A percentile compares a stretch with the other conserved stretches of the same genome.
These are phyloP conservation scores for Paelopatides confundens DNA, from an alignment of 53 echinoderm and acorn worm genomes.

Conservation along the genomic window DNA sequence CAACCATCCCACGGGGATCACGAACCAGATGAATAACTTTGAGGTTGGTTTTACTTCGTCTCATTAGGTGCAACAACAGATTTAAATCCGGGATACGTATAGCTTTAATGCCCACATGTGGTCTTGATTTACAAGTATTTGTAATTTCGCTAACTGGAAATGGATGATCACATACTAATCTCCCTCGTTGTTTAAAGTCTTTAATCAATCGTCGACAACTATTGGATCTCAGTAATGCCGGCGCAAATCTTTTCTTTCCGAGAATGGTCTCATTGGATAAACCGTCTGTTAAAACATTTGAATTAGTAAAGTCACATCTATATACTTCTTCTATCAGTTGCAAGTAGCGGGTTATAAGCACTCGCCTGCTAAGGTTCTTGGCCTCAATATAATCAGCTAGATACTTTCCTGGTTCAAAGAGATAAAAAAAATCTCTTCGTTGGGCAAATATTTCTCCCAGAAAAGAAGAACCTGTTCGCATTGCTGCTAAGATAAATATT, in stretches of 20 bases:
- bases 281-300: conserved; percentile 64
- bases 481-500: conserved; percentile 73
- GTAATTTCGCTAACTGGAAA: conserved; percentile 41
- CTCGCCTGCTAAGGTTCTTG: conserved; percentile 45
- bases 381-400: conserved; percentile 58
- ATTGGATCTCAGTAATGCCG: conserved; percentile 52
- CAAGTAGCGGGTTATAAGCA: conserved; percentile 62
- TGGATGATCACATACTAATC: conserved; percentile 34
- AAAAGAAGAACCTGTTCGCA: conserved; percentile 93
- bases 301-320: conserved; percentile 65
- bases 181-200: background rate
- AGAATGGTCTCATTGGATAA: conserved; percentile 36
- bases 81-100: conserved; percentile 80
- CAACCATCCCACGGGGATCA: conserved; percentile 86
- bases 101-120: conserved; percentile 71
- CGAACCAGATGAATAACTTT: conserved; percentile 91
- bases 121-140: conserved; percentile 56
- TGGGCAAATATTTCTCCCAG: conserved; percentile 81
- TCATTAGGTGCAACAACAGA: conserved; percentile 64
- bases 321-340: conserved; percentile 70
- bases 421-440: conserved; percentile 83
- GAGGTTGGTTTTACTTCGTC: conserved; percentile 57
- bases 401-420: conserved; percentile 85
- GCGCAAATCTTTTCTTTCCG: conserved; percentile 46
- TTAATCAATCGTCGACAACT: conserved; percentile 32